phyloP scores from a whole-genome alignment of 2,797 vertebrate genomes.

The Lepus oiostolus region DNA sequence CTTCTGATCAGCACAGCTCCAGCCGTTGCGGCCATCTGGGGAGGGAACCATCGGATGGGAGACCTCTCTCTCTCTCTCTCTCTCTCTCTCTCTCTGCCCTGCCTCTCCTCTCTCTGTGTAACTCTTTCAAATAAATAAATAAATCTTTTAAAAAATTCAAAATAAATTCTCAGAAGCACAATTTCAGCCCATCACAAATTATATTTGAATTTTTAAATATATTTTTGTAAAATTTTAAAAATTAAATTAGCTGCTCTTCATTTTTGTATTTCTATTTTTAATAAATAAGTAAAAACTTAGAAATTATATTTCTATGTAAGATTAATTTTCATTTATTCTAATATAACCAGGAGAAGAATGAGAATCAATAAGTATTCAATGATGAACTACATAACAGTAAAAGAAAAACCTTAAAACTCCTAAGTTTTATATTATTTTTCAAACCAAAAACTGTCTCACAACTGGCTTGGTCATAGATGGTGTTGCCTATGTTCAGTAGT shows the following conservation, averaged over 20 bases:
- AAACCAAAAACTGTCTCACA: neutral
- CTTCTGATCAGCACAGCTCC: too few relatives aligned
- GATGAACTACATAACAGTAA: neutral
- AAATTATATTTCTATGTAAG: neutral
- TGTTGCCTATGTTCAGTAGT: neutral
- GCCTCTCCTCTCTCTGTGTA: too few relatives aligned
- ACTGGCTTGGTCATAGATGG: neutral
- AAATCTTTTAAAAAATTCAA: too few relatives aligned
- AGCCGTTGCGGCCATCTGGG: too few relatives aligned
- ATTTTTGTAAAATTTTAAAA: neutral
- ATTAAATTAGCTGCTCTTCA: neutral
- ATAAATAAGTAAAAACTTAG: neutral
- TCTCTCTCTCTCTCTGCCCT: too few relatives aligned
- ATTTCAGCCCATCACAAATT: neutral
- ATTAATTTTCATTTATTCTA: neutral
- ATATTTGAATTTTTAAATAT: neutral
- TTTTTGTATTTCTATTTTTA: slow-evolving; percentile 27
- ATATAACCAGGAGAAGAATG: neutral
- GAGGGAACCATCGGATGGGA: too few relatives aligned
- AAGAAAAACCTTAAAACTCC: neutral
- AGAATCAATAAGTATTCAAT: neutral
- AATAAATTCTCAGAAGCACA: neutral
- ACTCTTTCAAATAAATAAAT: too few relatives aligned
- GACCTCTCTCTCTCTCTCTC: too few relatives aligned
- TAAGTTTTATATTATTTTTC: neutral